A percentile compares a stretch with the other conserved stretches of the same genome.
Conservation (phyloP, 2,888 invertebrate species). For the Schizotus pectinicornis region DNA sequence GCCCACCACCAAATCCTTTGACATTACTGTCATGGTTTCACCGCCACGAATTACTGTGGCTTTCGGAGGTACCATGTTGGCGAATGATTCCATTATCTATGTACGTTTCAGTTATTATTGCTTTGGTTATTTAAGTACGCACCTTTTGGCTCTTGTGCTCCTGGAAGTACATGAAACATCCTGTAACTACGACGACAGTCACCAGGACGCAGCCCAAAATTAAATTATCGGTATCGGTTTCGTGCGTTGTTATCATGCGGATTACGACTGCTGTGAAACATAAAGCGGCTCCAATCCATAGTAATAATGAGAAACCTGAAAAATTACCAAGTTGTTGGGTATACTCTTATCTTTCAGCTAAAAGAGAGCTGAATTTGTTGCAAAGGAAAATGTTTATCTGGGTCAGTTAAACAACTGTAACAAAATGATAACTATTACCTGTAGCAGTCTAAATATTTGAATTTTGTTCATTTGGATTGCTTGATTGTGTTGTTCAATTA, state of each 20-base stretch:
- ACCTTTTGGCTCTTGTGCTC: constrained; percentile 74
- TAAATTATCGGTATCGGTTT: constrained; percentile 61
- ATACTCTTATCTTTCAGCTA: no score
- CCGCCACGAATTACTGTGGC: constrained; percentile 78
- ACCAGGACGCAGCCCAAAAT: constrained; percentile 70
- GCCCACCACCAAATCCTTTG: constrained; percentile 76
- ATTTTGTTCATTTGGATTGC: no score
- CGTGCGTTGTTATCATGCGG: constrained; percentile 44
- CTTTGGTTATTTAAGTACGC: background rate
- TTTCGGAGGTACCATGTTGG: constrained; percentile 78
- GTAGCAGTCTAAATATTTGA: no score
- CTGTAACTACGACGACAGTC: constrained; percentile 72
- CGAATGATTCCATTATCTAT: constrained; percentile 85
- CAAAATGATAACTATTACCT: no score
- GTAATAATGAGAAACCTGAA: constrained; percentile 77
- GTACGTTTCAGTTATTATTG: no score
- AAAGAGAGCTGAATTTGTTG: background rate
- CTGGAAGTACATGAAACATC: constrained; percentile 72
- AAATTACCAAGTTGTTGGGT: constrained; percentile 48
- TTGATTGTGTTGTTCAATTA: no score
- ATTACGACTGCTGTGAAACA: constrained; percentile 70
- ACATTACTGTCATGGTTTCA: constrained; percentile 65
- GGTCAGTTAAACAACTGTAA: no score
- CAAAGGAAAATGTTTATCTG: no score
- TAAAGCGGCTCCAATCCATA: constrained; percentile 79